These are phyloP conservation scores for Philonicus albiceps DNA, from an alignment of 2,888 invertebrate genomes.

Conservation along the genomic window DNA sequence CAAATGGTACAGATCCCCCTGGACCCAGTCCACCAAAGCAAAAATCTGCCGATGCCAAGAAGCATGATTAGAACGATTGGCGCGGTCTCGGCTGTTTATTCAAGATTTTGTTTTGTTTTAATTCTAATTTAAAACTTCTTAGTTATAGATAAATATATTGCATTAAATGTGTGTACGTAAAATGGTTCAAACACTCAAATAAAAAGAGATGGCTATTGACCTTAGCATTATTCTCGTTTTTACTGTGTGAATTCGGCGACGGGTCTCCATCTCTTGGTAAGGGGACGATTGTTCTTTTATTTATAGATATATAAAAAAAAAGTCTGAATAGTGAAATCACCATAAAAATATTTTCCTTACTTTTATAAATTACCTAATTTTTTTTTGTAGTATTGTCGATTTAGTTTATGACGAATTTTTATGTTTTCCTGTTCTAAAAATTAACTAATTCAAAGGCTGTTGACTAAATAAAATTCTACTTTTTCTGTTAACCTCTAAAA, in stretches of 20 bases:
- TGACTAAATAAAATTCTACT: too few species aligned
- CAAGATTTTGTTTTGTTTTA: not conserved
- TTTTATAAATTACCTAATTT: too few species aligned
- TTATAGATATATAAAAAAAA: not conserved
- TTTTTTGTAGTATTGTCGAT: too few species aligned
- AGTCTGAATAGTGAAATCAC: not conserved
- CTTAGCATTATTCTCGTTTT: not conserved
- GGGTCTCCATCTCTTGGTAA: not conserved
- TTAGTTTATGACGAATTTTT: too few species aligned
- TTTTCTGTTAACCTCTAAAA: too few species aligned
- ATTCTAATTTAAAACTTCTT: constrained; percentile 3
- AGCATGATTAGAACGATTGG: constrained; percentile 56
- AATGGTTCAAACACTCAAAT: constrained; percentile 13
- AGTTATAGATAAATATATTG: constrained; percentile 21
- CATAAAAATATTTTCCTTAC: too few species aligned
- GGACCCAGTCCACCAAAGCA: constrained; percentile 39
- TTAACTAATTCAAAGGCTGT: too few species aligned
- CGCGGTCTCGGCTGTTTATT: not conserved
- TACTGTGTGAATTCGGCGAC: not conserved
- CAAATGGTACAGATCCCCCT: constrained; percentile 7
- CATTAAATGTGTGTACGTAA: constrained; percentile 13
- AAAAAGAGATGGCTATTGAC: constrained; percentile 2
- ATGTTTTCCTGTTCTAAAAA: too few species aligned
- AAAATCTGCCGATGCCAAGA: constrained; percentile 59
- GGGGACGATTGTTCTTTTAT: not conserved